Conservation (phyloP, 2,797 vertebrate species). For the Pangasius macronema region DNA sequence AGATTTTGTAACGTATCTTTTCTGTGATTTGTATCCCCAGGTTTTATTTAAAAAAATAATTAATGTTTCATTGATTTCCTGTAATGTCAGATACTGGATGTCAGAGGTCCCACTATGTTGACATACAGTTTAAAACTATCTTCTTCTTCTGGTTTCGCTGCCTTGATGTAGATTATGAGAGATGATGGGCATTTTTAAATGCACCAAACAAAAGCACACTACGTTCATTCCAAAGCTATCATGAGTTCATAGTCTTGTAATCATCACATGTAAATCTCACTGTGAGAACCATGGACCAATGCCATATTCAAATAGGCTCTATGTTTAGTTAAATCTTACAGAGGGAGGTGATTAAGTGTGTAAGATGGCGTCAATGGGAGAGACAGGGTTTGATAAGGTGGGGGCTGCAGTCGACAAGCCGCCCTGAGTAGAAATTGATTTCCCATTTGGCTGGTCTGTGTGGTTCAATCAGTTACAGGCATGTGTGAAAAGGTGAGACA, state of each 20-base stretch:
- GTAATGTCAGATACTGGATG: background rate
- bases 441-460: slow-evolving; percentile 60
- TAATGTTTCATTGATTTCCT: background rate
- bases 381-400: slow-evolving; percentile 53
- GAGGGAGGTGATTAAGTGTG: slow-evolving; percentile 50
- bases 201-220: background rate
- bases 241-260: background rate
- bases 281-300: slow-evolving; percentile 19
- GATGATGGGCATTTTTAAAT: background rate
- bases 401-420: slow-evolving; percentile 37
- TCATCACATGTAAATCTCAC: slow-evolving; percentile 2
- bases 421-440: slow-evolving; percentile 60
- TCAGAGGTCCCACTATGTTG: background rate
- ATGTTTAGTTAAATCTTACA: slow-evolving; percentile 30
- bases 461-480: slow-evolving; percentile 61
- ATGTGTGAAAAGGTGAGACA: slow-evolving; percentile 58
- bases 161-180: background rate
- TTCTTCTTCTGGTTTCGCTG: background rate
- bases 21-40: background rate
- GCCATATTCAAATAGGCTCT: slow-evolving; percentile 41
- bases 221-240: background rate
- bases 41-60: background rate
- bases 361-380: slow-evolving; percentile 49
- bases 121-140: background rate
- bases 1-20: background rate